These are phyloP conservation scores for Iselma pallidipennis DNA, from an alignment of 2,888 invertebrate species.

Conservation along the genomic window DNA sequence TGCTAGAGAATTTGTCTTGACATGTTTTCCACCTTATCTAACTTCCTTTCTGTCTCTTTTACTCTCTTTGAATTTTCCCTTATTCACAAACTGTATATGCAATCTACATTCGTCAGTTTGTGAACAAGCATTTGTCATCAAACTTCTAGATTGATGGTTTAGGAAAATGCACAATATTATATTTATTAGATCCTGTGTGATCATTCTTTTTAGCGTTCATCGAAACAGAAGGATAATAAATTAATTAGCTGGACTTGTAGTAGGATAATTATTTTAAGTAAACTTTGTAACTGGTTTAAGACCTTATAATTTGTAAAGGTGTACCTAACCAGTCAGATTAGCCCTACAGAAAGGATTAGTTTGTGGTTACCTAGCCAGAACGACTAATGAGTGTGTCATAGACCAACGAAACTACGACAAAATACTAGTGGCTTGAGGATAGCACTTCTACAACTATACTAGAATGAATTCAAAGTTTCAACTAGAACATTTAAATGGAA, in stretches of 20 bases:
- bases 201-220: slow-evolving; percentile 7
- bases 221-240: background rate
- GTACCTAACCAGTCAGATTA: slow-evolving; percentile 20
- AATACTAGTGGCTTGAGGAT: slow-evolving; percentile 5
- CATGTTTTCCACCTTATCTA: slow-evolving; percentile 15
- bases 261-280: slow-evolving; percentile 12
- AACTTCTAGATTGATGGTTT: slow-evolving; percentile 14
- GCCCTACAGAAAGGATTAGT: slow-evolving; percentile 23
- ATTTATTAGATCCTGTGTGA: slow-evolving; percentile 13
- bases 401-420: slow-evolving; percentile 1
- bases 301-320: slow-evolving; percentile 24
- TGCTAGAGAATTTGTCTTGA: slow-evolving; percentile 21
- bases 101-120: background rate
- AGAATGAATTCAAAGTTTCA: slow-evolving; percentile 8
- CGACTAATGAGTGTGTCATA: slow-evolving; percentile 21
- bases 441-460: background rate
- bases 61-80: background rate
- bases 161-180: slow-evolving; percentile 6
- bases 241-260: background rate
- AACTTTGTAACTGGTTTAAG: slow-evolving; percentile 19
- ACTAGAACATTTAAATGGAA: slow-evolving; percentile 10
- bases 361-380: slow-evolving; percentile 20
- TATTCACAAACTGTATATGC: background rate
- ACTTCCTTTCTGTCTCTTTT: background rate
- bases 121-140: slow-evolving; percentile 1